Conservation (phyloP, 2,113 vertebrate genomes). For the Psilopogon haemacephalus region DNA sequence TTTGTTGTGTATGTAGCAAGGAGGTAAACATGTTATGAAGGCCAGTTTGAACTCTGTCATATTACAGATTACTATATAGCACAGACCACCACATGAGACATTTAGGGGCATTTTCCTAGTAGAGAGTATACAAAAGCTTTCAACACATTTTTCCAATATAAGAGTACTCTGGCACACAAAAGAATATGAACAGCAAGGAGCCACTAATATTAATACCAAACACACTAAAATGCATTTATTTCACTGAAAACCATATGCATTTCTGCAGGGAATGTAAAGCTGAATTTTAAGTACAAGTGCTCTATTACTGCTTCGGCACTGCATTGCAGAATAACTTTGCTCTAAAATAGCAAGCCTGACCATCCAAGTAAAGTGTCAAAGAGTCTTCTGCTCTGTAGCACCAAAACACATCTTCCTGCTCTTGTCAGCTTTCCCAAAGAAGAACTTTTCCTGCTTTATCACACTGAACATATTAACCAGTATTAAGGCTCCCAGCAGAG, state of each 20-base stretch:
- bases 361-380: background rate
- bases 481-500: constrained; percentile 13
- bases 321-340: background rate
- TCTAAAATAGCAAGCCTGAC: constrained; percentile 9
- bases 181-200: constrained; percentile 46
- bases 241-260: constrained; percentile 45
- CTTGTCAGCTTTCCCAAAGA: constrained; percentile 10
- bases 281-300: constrained; percentile 44
- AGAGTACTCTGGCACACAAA: constrained; percentile 47
- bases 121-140: background rate
- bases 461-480: background rate
- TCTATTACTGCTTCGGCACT: constrained; percentile 17
- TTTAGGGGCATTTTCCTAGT: background rate
- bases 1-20: background rate
- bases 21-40: background rate
- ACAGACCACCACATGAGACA: background rate
- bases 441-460: constrained; percentile 13
- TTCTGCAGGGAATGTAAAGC: constrained; percentile 48
- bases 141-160: constrained; percentile 41
- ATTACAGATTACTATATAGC: background rate
- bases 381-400: background rate
- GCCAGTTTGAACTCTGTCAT: background rate
- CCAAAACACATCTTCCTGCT: background rate
- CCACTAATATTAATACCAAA: constrained; percentile 31
- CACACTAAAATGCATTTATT: constrained; percentile 41